phyloP scores from a whole-genome alignment of 2,113 vertebrate genomes.

The Hyla sarda region DNA sequence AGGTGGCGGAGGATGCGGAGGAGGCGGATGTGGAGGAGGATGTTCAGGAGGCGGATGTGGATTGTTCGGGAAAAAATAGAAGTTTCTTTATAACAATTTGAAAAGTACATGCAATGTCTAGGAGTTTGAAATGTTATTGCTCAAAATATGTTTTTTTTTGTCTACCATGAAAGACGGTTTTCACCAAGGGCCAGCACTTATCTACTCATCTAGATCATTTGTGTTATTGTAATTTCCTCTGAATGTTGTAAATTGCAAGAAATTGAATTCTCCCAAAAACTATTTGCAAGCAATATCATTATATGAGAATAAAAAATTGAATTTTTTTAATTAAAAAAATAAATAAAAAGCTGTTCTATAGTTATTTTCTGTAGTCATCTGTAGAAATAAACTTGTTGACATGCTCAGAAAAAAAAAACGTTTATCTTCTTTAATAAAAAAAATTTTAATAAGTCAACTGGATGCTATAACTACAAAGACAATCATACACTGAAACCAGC shows the following conservation, averaged over 20 bases:
- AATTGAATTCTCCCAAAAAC: not conserved
- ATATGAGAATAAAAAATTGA: not conserved
- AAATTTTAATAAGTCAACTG: no score
- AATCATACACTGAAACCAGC: no score
- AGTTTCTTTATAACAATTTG: not conserved
- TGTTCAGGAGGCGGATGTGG: not conserved
- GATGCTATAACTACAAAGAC: no score
- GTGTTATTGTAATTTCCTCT: no score
- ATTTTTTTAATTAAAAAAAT: not conserved
- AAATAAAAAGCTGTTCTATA: not conserved
- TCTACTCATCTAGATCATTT: no score
- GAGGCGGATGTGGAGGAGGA: not conserved
- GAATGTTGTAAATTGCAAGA: not conserved
- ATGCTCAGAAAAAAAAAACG: not conserved
- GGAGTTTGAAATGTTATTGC: not conserved
- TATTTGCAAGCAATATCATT: not conserved
- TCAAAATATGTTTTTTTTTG: not conserved
- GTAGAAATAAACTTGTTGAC: not conserved
- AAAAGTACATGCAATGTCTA: not conserved
- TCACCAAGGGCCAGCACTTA: no score
- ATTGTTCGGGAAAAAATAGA: not conserved
- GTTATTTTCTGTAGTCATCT: not conserved
- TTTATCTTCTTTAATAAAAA: no score
- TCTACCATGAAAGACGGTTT: not conserved
- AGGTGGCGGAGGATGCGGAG: not conserved